Percentiles rank a stretch among this genome's conserved stretches.
These are phyloP conservation scores for Tenebrosternarchus preto DNA, from an alignment of 2,113 vertebrate genomes.

Conservation along the genomic window DNA sequence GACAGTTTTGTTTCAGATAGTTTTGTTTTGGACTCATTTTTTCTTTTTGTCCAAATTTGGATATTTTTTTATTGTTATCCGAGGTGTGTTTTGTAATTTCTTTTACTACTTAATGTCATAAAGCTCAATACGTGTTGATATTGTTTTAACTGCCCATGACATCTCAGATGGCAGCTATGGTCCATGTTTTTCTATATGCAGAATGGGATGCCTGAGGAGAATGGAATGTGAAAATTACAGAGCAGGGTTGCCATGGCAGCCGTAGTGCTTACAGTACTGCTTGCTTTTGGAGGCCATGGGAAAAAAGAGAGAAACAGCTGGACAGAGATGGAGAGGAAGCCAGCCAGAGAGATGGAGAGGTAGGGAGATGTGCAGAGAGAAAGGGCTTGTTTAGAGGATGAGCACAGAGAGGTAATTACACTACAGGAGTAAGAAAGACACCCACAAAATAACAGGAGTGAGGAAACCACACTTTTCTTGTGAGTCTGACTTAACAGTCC, in stretches of 20 bases:
- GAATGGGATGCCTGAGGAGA: conserved; percentile 51
- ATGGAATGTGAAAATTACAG: conserved; percentile 73
- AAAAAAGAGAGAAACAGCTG: conserved; percentile 43
- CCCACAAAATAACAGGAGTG: neutral
- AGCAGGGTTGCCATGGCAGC: conserved; percentile 48
- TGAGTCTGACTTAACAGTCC: neutral
- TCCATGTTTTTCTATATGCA: neutral
- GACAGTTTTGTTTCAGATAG: neutral
- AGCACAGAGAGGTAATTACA: conserved; percentile 63
- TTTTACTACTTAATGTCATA: too few species aligned
- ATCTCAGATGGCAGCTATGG: neutral
- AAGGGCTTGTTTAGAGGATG: conserved; percentile 67
- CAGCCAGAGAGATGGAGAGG: neutral
- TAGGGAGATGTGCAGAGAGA: conserved; percentile 3
- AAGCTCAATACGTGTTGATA: neutral
- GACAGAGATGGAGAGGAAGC: neutral
- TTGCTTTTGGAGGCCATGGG: conserved; percentile 44
- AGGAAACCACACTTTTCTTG: neutral
- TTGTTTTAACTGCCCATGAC: neutral
- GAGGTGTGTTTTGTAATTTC: neutral
- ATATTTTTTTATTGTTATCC: neutral
- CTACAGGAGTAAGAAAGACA: conserved; percentile 34
- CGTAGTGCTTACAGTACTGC: conserved; percentile 52
- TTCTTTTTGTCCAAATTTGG: neutral
- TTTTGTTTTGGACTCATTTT: too few species aligned